These are phyloP conservation scores for Drosophila malerkotliana DNA, from an alignment of 1,140 invertebrate species.

Conservation along the genomic window DNA sequence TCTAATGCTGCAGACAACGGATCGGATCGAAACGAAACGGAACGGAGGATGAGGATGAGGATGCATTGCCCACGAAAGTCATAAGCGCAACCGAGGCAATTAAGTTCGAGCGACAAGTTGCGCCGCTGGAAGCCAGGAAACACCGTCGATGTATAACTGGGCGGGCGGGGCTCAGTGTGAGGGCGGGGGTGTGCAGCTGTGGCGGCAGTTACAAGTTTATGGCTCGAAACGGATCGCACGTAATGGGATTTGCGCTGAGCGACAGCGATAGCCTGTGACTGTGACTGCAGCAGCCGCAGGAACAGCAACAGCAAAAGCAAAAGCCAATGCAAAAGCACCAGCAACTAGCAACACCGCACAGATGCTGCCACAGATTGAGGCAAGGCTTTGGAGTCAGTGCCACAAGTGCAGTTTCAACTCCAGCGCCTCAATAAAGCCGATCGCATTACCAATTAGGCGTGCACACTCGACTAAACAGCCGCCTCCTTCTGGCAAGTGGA, in stretches of 20 bases:
- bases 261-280: slow-evolving; percentile 74
- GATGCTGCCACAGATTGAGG: slow-evolving; percentile 4
- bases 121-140: slow-evolving; percentile 76
- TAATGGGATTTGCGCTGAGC: slow-evolving; percentile 80
- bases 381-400: slow-evolving; percentile 1
- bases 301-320: slow-evolving; percentile 20
- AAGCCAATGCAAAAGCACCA: slow-evolving; percentile 11
- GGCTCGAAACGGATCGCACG: slow-evolving; percentile 80
- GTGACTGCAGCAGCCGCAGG: slow-evolving; percentile 42
- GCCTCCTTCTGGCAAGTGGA: slow-evolving; percentile 67
- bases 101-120: slow-evolving; percentile 82
- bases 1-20: slow-evolving; percentile 67
- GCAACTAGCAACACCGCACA: slow-evolving; percentile 1
- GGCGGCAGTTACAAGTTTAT: slow-evolving; percentile 69
- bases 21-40: slow-evolving; percentile 26
- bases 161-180: slow-evolving; percentile 15
- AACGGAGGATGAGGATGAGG: slow-evolving; percentile 47
- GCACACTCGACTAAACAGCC: slow-evolving; percentile 79
- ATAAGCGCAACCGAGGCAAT: slow-evolving; percentile 80
- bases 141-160: slow-evolving; percentile 11
- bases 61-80: slow-evolving; percentile 81
- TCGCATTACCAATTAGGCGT: slow-evolving; percentile 82
- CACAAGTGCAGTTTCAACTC: slow-evolving; percentile 35
- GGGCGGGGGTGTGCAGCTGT: slow-evolving; percentile 56
- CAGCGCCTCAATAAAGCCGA: slow-evolving; percentile 77